These are phyloP conservation scores for Stenotaenia linearis DNA, from an alignment of 2,888 invertebrate genomes.

Conservation along the genomic window DNA sequence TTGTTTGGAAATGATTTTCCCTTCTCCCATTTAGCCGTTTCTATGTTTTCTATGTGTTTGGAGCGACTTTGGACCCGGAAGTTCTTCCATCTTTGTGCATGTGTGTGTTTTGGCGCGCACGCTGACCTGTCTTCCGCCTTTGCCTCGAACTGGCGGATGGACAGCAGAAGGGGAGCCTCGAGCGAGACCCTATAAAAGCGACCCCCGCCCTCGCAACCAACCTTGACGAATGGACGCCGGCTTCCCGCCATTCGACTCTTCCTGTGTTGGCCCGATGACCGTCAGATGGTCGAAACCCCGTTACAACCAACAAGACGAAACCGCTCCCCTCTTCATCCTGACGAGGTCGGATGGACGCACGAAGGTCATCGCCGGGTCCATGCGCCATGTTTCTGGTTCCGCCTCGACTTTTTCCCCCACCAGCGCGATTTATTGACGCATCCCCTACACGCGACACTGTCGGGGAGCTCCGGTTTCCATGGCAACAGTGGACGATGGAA, in stretches of 20 bases:
- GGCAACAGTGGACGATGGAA: slow-evolving; percentile 11
- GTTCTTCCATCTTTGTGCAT: slow-evolving; percentile 1
- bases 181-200: slow-evolving; percentile 14
- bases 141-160: neutral
- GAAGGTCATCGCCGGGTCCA: slow-evolving; percentile 15
- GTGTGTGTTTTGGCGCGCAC: slow-evolving; percentile 6
- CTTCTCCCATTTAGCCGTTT: neutral
- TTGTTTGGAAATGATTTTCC: neutral
- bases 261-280: slow-evolving; percentile 15
- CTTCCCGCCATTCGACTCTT: slow-evolving; percentile 19
- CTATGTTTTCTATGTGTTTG: neutral
- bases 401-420: neutral
- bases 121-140: slow-evolving; percentile 5
- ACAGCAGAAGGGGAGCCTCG: slow-evolving; percentile 15
- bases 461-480: neutral
- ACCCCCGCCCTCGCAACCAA: slow-evolving; percentile 12
- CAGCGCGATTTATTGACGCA: neutral
- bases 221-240: slow-evolving; percentile 19
- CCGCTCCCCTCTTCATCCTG: neutral
- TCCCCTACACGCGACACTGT: slow-evolving; percentile 13
- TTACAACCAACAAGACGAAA: neutral
- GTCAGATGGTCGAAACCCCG: slow-evolving; percentile 1
- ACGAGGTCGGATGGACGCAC: slow-evolving; percentile 12
- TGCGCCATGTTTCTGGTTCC: slow-evolving; percentile 19
- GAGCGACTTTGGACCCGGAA: neutral